A percentile compares a stretch with the other conserved stretches of the same genome.
phyloP scores from a whole-genome alignment of 2,113 vertebrate species.

The Cynocephalus volans region DNA sequence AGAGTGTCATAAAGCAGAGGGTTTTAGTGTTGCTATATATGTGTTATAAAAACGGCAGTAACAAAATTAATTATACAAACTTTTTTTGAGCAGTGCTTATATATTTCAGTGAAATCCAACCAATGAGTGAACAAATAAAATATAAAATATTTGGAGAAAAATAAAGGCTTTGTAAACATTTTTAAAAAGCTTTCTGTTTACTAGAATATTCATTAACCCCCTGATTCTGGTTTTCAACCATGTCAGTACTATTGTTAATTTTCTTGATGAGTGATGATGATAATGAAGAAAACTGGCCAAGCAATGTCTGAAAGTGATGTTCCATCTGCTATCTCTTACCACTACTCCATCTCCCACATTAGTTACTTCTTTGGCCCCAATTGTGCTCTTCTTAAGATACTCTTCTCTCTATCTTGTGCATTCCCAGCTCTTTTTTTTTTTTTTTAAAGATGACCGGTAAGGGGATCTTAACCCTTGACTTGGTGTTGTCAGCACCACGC shows the following conservation, averaged over 20 bases:
- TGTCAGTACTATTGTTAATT: not conserved
- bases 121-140: slow-evolving; percentile 1
- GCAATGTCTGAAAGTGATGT: not conserved
- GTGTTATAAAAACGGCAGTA: not conserved
- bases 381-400: not conserved
- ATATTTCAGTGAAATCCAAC: slow-evolving; percentile 29
- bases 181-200: not conserved
- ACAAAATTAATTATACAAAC: not conserved
- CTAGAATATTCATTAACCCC: not conserved
- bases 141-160: not conserved
- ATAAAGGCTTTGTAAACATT: not conserved
- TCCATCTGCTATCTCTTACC: not conserved
- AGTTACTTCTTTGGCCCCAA: not conserved
- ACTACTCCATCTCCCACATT: rapidly evolving
- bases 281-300: not conserved
- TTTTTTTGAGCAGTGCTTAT: not conserved
- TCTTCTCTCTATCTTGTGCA: not conserved
- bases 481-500: too few species aligned
- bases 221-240: slow-evolving; percentile 22
- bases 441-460: too few species aligned
- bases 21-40: not conserved
- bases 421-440: too few species aligned
- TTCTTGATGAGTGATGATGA: not conserved
- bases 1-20: not conserved
- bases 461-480: too few species aligned